These are phyloP conservation scores for Serilophus lunatus DNA, from an alignment of 2,113 vertebrate species.

Conservation along the genomic window DNA sequence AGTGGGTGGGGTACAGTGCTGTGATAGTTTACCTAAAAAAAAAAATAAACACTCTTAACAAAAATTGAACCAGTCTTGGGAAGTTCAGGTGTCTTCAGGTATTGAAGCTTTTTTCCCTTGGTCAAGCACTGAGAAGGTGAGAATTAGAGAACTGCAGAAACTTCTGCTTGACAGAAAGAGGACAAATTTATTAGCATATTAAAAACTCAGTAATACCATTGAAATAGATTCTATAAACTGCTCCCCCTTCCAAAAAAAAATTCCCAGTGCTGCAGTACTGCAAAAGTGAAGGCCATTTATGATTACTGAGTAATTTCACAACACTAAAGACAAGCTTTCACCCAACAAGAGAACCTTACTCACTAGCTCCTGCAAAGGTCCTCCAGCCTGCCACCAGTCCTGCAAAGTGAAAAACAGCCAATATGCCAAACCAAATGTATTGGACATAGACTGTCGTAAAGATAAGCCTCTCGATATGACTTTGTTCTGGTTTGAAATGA, in stretches of 20 bases:
- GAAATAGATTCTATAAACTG: neutral
- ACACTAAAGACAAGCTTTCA: neutral
- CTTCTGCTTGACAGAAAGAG: neutral
- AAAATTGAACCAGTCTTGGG: neutral
- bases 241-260: accelerated
- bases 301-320: neutral
- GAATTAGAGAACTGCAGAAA: neutral
- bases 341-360: neutral
- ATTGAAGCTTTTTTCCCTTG: neutral
- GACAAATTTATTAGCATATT: neutral
- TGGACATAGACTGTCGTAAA: neutral
- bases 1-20: neutral
- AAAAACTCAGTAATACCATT: neutral
- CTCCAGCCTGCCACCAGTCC: neutral
- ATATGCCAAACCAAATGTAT: neutral
- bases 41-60: neutral
- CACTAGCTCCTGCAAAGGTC: neutral
- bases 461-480: neutral
- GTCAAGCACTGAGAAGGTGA: neutral
- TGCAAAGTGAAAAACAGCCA: neutral
- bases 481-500: neutral
- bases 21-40: neutral
- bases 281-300: neutral
- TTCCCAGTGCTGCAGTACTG: neutral
- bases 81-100: neutral